Base-by-base conservation (phyloP, 2,888 invertebrate species). In the Lithophane semibrunnea region DNA sequence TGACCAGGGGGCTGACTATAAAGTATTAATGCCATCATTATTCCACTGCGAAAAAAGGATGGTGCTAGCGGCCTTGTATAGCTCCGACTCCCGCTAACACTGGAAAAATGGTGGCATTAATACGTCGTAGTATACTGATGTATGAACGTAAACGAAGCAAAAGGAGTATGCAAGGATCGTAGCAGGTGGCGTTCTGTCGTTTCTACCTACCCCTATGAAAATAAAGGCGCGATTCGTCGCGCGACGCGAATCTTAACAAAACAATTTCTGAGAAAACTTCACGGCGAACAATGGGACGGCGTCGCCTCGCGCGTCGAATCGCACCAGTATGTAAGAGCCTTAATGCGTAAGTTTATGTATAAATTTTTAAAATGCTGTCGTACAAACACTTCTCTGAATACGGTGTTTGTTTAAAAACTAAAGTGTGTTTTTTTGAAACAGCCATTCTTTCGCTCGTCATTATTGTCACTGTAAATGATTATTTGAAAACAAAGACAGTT, bases 401-500 rank as follows among this genome's bases (percentile, higher is more conserved):
- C 18, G 7, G 1, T 3, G 21, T 52, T 74, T 79, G 63, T 79
- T 79, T 79, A 44, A 74, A 79, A 67, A 74, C 29, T 74, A 13
- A 63, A n/a, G 64, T 13, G 21, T 65, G 44, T 75, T 79, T 75
- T 75, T 58, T 60, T 37, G 67, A 69, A 75, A 64, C 75, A 79
- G n/a, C 21, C n/a, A 73, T 67, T 79, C 80, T 69, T 60, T 47
- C 3, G 2, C 16, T 42, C 13, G 21, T 37, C 44, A 18, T 37
- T 60, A 54, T 10, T 52, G 42, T 18, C 56, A 63, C 7, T 18
- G 37, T 18, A 5, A 2, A 63, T 29, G n/a, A 13, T 44, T 29
- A 44, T 80, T 69, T 69, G 68, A 75, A 80, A 80, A 80, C 80
- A 80, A 69, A 44, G 63, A 63, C 49, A 42, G 24, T 67, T 24